Base-by-base conservation (phyloP, 2,113 vertebrate genomes). In the Sitta europaea region DNA sequence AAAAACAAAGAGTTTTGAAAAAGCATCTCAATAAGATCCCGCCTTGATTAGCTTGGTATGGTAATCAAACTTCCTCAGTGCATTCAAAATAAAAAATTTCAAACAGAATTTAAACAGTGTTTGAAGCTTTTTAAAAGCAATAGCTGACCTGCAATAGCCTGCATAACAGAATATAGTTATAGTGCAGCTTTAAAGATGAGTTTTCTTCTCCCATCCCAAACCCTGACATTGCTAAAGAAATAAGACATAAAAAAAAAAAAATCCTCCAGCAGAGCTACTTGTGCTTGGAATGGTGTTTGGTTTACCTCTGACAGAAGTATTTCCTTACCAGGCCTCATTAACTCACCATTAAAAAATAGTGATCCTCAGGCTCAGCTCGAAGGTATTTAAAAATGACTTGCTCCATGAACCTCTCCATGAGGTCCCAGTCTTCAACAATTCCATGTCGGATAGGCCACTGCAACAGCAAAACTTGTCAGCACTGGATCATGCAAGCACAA, bases 381-480 rank as follows among this genome's bases (percentile, higher is more conserved):
- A 99, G 98, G 79, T 99, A 99, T 47, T 99, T 99, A 96, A 99
- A 99, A 94, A 99, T 99, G 48, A 99, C 97, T 65, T 99, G 99
- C 55, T 99, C 98, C 98, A 99, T 98, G 86, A 99, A 99, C 92
- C 98, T 98, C 88, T 99, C 99, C 99, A 99, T 99, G 65, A 99
- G 98, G 75, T 99, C 98, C 99, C 99, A 99, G 95, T 99, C 98
- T 84, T 99, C 99, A 68, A 98, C 97, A 76, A 98, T 97, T 5
- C 98, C 98, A 76, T 98, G 98, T 93, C 98, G 90, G 74, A 98
- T 98, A 50, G 98, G 98, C 98, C 98, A 98, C 98, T 98, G 88
- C 65, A 93, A 54, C 28, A 88, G 96, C 61, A 95, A 55, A 72
- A 86, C 2, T 2, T 3, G 13, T 86, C 72, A 95, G 12, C 36